These are phyloP conservation scores for Molorchus minor DNA, from an alignment of 2,888 invertebrate species.

Conservation along the genomic window DNA sequence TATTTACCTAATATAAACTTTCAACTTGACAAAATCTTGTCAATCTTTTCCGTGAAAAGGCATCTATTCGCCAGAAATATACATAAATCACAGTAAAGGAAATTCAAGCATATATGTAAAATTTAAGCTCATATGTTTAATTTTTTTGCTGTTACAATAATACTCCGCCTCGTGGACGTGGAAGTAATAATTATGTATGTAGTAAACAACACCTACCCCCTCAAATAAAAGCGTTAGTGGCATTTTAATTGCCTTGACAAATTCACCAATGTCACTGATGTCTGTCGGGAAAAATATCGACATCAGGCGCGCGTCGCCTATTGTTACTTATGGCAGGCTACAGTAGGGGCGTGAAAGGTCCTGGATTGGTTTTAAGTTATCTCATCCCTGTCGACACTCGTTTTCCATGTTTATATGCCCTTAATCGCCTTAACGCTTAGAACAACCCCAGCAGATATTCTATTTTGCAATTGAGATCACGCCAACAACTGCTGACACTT, in stretches of 20 bases:
- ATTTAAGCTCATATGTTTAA: too few species aligned
- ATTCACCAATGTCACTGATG: slow-evolving; percentile 28
- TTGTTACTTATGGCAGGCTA: slow-evolving; percentile 30
- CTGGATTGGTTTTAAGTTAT: slow-evolving; percentile 58
- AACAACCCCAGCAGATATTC: slow-evolving; percentile 39
- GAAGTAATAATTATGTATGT: too few species aligned
- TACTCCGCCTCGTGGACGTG: too few species aligned
- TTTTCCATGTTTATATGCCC: slow-evolving; percentile 50
- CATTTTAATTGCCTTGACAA: slow-evolving; percentile 36
- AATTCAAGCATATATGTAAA: too few species aligned
- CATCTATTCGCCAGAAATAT: too few species aligned
- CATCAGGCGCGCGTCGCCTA: slow-evolving; percentile 35
- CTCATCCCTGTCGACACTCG: slow-evolving; percentile 49
- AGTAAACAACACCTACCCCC: too few species aligned
- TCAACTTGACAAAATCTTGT: too few species aligned
- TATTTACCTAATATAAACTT: too few species aligned
- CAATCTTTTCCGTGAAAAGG: too few species aligned
- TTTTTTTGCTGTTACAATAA: too few species aligned
- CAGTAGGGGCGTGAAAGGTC: slow-evolving; percentile 41
- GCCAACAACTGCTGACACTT: slow-evolving; percentile 52
- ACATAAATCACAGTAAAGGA: too few species aligned
- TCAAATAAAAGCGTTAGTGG: slow-evolving; percentile 6
- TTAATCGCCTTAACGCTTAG: slow-evolving; percentile 52
- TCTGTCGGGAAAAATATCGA: slow-evolving; percentile 29
- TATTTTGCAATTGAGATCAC: slow-evolving; percentile 48